Conservation (phyloP, 1,140 invertebrate species). For the Zaprionus camerounensis region DNA sequence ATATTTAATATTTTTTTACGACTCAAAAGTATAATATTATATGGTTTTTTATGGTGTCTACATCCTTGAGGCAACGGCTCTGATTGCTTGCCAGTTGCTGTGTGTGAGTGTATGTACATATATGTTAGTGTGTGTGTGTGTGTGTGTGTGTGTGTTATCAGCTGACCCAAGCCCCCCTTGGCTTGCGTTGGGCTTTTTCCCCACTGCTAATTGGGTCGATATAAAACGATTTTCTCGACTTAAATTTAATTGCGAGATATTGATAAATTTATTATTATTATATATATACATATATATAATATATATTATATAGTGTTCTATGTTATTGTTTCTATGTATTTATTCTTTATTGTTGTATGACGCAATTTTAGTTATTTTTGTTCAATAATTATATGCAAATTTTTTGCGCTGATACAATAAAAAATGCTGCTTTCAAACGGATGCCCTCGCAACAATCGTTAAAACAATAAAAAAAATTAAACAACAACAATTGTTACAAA, state of each 20-base stretch:
- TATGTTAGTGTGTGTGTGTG: background rate
- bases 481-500: slow-evolving; percentile 25
- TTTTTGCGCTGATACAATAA: slow-evolving; percentile 23
- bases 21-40: slow-evolving; percentile 66
- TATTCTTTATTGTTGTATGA: slow-evolving; percentile 9
- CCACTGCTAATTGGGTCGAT: slow-evolving; percentile 27
- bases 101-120: too few species aligned
- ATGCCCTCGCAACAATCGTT: slow-evolving; percentile 32
- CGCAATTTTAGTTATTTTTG: slow-evolving; percentile 34
- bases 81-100: slow-evolving; percentile 13
- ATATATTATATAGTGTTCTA: background rate
- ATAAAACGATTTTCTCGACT: slow-evolving; percentile 18
- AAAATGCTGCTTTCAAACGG: slow-evolving; percentile 21
- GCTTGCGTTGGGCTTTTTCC: slow-evolving; percentile 6
- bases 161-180: slow-evolving; percentile 4
- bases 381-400: slow-evolving; percentile 50
- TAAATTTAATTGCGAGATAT: slow-evolving; percentile 27
- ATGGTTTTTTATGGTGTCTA: slow-evolving; percentile 64
- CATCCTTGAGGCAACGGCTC: slow-evolving; percentile 60
- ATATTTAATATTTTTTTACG: slow-evolving; percentile 63
- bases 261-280: slow-evolving; percentile 17
- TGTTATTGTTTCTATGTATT: background rate
- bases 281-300: background rate
- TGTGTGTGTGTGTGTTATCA: slow-evolving; percentile 27
- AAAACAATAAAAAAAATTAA: slow-evolving; percentile 63